phyloP scores from a whole-genome alignment of 2,888 invertebrate genomes.

The Tromatobia lineatoria region DNA sequence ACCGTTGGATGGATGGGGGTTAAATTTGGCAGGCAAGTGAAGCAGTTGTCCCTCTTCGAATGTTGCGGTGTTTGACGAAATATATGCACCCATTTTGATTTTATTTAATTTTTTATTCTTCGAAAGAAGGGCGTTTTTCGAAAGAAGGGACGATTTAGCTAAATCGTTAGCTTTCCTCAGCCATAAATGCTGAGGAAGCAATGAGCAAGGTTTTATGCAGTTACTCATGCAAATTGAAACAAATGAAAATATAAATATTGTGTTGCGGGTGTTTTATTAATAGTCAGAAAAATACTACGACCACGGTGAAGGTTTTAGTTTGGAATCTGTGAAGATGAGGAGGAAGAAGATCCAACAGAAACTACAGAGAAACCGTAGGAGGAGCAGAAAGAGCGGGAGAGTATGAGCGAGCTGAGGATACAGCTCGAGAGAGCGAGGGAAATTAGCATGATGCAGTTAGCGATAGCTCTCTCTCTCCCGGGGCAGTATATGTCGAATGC shows the following conservation, averaged over 20 bases:
- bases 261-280: not conserved
- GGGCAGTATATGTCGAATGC: constrained; percentile 69
- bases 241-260: not conserved
- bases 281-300: not conserved
- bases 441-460: constrained; percentile 78
- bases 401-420: constrained; percentile 33
- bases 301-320: not conserved
- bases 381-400: constrained; percentile 33
- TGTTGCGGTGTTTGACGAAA: too few species aligned
- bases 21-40: too few species aligned
- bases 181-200: too few species aligned
- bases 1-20: too few species aligned
- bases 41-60: too few species aligned
- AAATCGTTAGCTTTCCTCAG: too few species aligned
- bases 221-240: too few species aligned
- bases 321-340: not conserved
- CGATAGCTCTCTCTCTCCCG: constrained; percentile 74
- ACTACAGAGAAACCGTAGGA: constrained; percentile 15
- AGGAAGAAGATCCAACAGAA: constrained; percentile 10
- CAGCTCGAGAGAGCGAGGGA: constrained; percentile 67
- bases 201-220: too few species aligned
- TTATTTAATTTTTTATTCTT: too few species aligned
- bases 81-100: too few species aligned
- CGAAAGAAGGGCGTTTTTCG: too few species aligned
- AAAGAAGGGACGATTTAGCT: too few species aligned